phyloP scores from a whole-genome alignment of 2,888 invertebrate species.

The Lepetodrilus schrolli region DNA sequence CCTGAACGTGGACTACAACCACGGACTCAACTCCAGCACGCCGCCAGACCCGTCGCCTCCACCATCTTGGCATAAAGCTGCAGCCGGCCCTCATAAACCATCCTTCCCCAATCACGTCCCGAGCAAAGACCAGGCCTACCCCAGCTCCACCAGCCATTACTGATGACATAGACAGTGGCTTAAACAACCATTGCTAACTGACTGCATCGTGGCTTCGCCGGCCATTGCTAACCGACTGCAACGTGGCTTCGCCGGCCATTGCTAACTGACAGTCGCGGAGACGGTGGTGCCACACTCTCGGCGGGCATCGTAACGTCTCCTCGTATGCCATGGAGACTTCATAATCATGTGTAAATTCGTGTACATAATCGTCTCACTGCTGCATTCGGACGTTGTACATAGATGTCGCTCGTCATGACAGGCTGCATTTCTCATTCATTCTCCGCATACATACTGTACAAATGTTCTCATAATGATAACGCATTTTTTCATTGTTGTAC shows the following conservation, averaged over 20 bases:
- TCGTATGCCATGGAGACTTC: too few relatives aligned
- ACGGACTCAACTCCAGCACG: too few relatives aligned
- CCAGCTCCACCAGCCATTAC: slow-evolving; percentile 16
- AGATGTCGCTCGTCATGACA: too few relatives aligned
- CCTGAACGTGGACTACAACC: background rate
- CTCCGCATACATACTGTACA: slow-evolving; percentile 13
- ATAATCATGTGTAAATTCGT: slow-evolving; percentile 12
- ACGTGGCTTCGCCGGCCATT: too few relatives aligned
- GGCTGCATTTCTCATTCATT: too few relatives aligned
- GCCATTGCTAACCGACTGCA: too few relatives aligned
- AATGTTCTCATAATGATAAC: background rate
- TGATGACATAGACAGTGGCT: background rate
- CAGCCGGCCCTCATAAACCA: background rate
- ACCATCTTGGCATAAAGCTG: slow-evolving; percentile 6
- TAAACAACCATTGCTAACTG: too few relatives aligned
- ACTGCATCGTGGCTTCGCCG: too few relatives aligned
- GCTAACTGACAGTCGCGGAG: too few relatives aligned
- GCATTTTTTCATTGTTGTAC: slow-evolving; percentile 22
- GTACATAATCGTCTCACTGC: background rate
- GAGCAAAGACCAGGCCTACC: background rate
- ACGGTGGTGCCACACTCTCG: too few relatives aligned
- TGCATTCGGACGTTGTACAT: slow-evolving; percentile 1
- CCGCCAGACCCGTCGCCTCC: too few relatives aligned
- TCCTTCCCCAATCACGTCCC: background rate
- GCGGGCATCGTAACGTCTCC: too few relatives aligned